A percentile compares a stretch with the other conserved stretches of the same genome.
phyloP scores from a whole-genome alignment of 2,113 vertebrate genomes.

The Vanacampus margaritifer region DNA sequence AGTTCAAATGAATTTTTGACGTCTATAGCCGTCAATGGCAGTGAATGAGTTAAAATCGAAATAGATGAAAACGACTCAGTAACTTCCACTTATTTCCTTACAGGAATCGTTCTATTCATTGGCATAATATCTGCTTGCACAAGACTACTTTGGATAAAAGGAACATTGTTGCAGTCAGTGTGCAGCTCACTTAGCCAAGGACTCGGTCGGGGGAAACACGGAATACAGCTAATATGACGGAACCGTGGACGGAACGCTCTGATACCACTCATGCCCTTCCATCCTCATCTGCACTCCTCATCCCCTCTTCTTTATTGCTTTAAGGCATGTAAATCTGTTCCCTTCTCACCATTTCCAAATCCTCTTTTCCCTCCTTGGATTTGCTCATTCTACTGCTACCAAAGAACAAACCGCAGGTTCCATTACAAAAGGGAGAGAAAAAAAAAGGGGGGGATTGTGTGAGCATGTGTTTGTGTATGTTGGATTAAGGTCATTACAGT shows the following conservation, averaged over 20 bases:
- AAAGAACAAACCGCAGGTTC: constrained; percentile 29
- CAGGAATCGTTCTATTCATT: neutral
- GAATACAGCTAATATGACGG: constrained; percentile 31
- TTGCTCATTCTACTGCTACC: constrained; percentile 19
- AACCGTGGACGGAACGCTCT: constrained; percentile 8
- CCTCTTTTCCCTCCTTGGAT: constrained; percentile 16
- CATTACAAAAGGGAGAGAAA: constrained; percentile 47
- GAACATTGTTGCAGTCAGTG: constrained; percentile 6
- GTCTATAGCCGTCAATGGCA: too few relatives aligned
- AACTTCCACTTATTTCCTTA: neutral
- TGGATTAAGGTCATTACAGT: constrained; percentile 60
- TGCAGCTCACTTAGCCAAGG: constrained; percentile 19
- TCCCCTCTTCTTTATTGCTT: constrained; percentile 13
- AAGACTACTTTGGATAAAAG: neutral
- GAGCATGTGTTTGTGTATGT: constrained; percentile 14
- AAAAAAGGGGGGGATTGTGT: constrained; percentile 24
- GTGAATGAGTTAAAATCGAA: too few relatives aligned
- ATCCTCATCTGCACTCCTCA: constrained; percentile 14
- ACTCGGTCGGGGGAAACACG: constrained; percentile 14
- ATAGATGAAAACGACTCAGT: too few relatives aligned
- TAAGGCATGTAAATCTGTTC: constrained; percentile 24
- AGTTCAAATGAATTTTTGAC: too few relatives aligned
- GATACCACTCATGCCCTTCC: constrained; percentile 1
- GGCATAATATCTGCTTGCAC: neutral
- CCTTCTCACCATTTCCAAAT: constrained; percentile 18